Evolutionary conservation across 2,797 vertebrate genomes (phyloP), one percentile per base, ranked within the genome.

Genomic region (Pipistrellus pygmaeus): DNA sequence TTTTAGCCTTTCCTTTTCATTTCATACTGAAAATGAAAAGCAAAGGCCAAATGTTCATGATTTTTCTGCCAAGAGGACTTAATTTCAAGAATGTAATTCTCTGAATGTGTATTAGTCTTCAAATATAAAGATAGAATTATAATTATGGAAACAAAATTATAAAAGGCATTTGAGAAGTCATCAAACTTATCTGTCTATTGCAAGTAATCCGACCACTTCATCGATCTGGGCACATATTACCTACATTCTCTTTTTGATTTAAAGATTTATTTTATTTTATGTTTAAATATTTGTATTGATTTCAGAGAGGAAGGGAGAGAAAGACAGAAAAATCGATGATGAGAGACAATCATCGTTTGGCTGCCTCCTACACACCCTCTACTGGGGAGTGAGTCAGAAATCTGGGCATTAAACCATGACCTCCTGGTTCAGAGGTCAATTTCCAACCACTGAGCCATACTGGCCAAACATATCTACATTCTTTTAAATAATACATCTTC

Each of bases 61-160:
- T 3, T 57, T 93, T 38, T 81, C 55, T 94, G 18, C 21, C 51
- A 90, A 93, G 12, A 90, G 2, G 3, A 76, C 5, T 14, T 60
- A 75, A 78, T 82, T 82, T 68, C 66, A 96, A 62, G 18, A 27
- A 92, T 91, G 75, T 80, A 93, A 51, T 41, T 78, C 5, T 75
- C 17, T 93, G n/a, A 77, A 77, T 89, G 18, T 66, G 4, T 32
- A 51, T 80, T 88, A 46, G 2, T 89, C 4, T 69, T 66, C 27
- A 51, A 83, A 64, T 17, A 14, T 71, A 69, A 87, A 81, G 3
- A 46, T 8, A 72, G 1, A 81, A 77, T 83, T 91, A 64, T 30
- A 91, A 30, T 80, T 23, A 46, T 27, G 94, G 69, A 92, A 90
- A 55, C 38, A 71, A 95, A 89, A 60, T 53, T 15, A 30, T 76